These are phyloP conservation scores for Halichoerus grypus DNA, from an alignment of 2,113 vertebrate species.

Conservation along the genomic window DNA sequence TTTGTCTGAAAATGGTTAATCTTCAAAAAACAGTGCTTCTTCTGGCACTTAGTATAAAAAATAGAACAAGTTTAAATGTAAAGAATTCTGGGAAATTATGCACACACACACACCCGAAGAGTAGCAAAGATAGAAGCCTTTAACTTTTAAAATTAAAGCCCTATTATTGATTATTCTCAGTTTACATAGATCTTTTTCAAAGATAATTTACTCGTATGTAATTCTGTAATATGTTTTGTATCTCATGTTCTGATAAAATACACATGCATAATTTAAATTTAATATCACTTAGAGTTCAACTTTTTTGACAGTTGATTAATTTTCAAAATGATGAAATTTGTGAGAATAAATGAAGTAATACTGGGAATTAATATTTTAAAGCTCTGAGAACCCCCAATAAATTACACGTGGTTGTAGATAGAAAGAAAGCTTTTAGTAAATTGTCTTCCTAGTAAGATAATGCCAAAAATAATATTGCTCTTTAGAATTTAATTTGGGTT, in stretches of 20 bases:
- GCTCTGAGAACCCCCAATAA: slow-evolving; percentile 64
- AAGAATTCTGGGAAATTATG: not conserved
- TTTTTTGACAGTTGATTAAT: slow-evolving; percentile 71
- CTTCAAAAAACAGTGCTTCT: slow-evolving; percentile 40
- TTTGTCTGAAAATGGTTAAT: slow-evolving; percentile 31
- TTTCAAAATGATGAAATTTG: slow-evolving; percentile 73
- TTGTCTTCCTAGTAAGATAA: slow-evolving; percentile 74
- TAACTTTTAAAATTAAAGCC: slow-evolving; percentile 61
- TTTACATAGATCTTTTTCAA: slow-evolving; percentile 42
- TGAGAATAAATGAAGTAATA: slow-evolving; percentile 57
- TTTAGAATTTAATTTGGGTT: slow-evolving; percentile 74
- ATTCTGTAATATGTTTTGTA: slow-evolving; percentile 69
- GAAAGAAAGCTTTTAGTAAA: slow-evolving; percentile 69
- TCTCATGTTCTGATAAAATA: slow-evolving; percentile 67
- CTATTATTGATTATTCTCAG: slow-evolving; percentile 16
- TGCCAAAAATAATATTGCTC: slow-evolving; percentile 66
- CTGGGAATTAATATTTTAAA: slow-evolving; percentile 74
- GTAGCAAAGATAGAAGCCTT: not conserved
- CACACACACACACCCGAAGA: not conserved
- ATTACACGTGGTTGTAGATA: slow-evolving; percentile 37
- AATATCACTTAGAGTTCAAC: slow-evolving; percentile 66
- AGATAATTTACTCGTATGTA: slow-evolving; percentile 67
- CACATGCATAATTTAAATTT: slow-evolving; percentile 73
- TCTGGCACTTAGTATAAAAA: not conserved
- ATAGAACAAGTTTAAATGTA: not conserved